Conservation (phyloP, 2,113 vertebrate genomes). For the Cephalopterus ornatus region DNA sequence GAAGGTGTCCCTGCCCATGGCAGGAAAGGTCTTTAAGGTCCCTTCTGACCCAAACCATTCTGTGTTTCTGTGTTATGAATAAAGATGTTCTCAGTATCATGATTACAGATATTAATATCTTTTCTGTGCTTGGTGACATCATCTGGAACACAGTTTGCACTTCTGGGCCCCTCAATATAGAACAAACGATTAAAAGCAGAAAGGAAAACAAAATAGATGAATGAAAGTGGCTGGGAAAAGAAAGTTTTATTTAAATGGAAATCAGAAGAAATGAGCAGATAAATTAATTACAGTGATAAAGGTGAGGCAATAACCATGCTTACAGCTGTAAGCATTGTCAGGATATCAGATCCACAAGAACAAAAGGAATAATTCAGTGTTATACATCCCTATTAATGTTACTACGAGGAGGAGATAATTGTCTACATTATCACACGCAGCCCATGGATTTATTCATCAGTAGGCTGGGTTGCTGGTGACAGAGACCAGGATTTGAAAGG, state of each 20-base stretch:
- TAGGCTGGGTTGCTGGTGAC: neutral
- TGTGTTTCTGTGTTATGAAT: neutral
- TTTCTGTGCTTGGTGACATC: neutral
- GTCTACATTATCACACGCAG: neutral
- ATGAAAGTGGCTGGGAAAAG: neutral
- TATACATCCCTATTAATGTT: neutral
- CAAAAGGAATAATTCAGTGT: neutral
- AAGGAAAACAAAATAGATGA: neutral
- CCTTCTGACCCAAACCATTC: neutral
- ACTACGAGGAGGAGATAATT: neutral
- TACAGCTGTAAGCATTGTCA: neutral
- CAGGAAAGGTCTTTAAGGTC: neutral
- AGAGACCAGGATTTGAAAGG: neutral
- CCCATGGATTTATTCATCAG: fast-evolving
- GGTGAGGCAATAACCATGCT: neutral
- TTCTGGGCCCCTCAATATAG: neutral
- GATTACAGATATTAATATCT: neutral
- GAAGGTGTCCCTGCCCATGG: neutral
- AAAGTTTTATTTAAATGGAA: neutral
- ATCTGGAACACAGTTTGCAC: neutral
- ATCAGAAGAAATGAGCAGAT: neutral
- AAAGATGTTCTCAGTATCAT: neutral
- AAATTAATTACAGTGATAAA: neutral
- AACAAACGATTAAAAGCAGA: neutral
- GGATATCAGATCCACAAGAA: neutral